Percentiles rank a stretch among this genome's conserved stretches.
Conservation (phyloP, 2,888 invertebrate genomes). For the Dysmachus trigonus region DNA sequence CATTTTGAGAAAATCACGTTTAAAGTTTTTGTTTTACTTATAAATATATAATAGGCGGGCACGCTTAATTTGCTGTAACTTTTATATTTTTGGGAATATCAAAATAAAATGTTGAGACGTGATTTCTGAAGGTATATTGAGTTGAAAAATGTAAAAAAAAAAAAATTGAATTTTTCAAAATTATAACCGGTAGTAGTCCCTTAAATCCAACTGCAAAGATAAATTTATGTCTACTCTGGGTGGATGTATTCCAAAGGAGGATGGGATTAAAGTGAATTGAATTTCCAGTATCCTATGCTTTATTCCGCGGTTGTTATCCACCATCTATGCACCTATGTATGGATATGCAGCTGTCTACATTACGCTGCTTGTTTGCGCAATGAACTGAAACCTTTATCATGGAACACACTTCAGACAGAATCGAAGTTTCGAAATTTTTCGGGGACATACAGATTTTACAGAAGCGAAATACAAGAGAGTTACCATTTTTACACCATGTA, state of each 20-base stretch:
- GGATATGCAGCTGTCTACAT: background rate
- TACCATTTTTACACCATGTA: constrained; percentile 16
- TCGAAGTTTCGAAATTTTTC: background rate
- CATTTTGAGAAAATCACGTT: no score
- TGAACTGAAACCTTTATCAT: background rate
- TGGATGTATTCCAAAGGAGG: background rate
- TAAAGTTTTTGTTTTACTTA: no score
- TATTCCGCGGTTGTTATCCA: background rate
- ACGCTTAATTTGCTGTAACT: no score
- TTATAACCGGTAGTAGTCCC: no score
- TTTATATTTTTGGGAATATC: no score
- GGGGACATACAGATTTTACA: background rate
- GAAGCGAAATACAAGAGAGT: background rate
- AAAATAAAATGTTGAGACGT: no score
- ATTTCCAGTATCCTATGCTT: background rate
- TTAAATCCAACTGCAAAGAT: constrained; percentile 72
- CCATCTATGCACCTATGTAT: background rate
- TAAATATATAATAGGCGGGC: no score
- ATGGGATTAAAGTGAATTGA: constrained; percentile 19
- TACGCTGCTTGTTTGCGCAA: background rate
- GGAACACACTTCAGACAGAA: background rate
- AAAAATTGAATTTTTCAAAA: no score
- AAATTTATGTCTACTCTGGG: constrained; percentile 39
- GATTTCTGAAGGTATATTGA: no score
- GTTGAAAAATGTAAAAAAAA: no score